A percentile compares a stretch with the other conserved stretches of the same genome.
Conservation (phyloP, 2,888 invertebrate species). For the Exocentrus adspersus region DNA sequence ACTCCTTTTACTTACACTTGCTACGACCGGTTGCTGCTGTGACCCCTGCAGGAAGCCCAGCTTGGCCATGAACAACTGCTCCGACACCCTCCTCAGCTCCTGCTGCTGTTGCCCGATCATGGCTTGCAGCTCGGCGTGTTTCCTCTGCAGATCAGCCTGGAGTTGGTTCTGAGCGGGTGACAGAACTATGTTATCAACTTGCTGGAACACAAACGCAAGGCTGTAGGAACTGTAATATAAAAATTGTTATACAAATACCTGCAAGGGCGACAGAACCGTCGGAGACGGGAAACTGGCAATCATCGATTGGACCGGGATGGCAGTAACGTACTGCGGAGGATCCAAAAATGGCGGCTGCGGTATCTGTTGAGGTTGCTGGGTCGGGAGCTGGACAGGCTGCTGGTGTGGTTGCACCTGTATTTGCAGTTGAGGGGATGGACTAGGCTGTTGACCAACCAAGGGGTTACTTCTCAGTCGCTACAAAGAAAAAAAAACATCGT, state of each 20-base stretch:
- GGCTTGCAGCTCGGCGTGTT: slow-evolving; percentile 87
- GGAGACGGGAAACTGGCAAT: slow-evolving; percentile 65
- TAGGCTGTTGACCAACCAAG: slow-evolving; percentile 27
- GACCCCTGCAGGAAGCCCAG: slow-evolving; percentile 71
- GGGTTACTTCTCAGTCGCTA: slow-evolving; percentile 57
- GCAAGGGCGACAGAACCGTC: slow-evolving; percentile 61
- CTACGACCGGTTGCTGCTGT: slow-evolving; percentile 32
- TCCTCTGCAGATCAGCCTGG: slow-evolving; percentile 80
- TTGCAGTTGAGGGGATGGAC: slow-evolving; percentile 42
- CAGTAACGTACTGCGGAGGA: slow-evolving; percentile 67
- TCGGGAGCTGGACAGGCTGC: slow-evolving; percentile 44
- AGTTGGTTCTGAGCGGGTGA: slow-evolving; percentile 69
- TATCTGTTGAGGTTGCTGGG: slow-evolving; percentile 49
- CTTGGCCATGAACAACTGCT: slow-evolving; percentile 83
- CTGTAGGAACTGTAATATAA: neutral
- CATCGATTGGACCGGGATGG: slow-evolving; percentile 70
- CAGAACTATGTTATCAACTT: slow-evolving; percentile 65
- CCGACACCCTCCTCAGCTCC: slow-evolving; percentile 85
- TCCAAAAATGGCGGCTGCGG: slow-evolving; percentile 59
- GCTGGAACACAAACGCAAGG: slow-evolving; percentile 38
- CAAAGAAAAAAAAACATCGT: slow-evolving; percentile 26
- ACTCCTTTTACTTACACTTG: slow-evolving; percentile 26
- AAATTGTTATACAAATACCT: slow-evolving; percentile 50
- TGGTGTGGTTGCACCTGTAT: slow-evolving; percentile 29
- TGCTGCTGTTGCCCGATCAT: slow-evolving; percentile 88